Conservation (phyloP, 2,797 vertebrate genomes). For the Hyperoplus lanceolatus region DNA sequence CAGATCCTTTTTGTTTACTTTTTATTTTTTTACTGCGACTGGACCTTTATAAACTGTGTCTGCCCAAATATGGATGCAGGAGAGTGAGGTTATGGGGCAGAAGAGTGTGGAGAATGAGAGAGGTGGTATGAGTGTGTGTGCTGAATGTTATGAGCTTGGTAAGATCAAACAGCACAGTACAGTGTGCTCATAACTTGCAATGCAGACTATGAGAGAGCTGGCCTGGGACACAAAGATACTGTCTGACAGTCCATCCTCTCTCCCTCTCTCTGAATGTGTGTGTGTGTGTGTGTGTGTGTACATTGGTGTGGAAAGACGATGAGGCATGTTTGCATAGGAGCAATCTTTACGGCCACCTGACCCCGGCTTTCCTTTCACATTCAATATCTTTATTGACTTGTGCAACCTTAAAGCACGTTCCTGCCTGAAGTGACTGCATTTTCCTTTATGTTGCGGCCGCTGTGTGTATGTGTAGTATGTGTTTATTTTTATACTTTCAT, state of each 20-base stretch:
- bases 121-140: conserved; percentile 28
- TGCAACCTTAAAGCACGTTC: conserved; percentile 53
- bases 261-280: not conserved
- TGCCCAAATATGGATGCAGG: conserved; percentile 57
- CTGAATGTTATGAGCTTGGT: conserved; percentile 46
- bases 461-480: not conserved
- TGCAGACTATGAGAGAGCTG: conserved; percentile 16
- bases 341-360: conserved; percentile 72
- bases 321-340: conserved; percentile 65
- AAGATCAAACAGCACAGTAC: conserved; percentile 47
- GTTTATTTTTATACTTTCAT: conserved; percentile 17
- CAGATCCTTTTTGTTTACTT: conserved; percentile 13
- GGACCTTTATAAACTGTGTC: conserved; percentile 44
- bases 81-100: conserved; percentile 32
- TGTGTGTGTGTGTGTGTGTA: conserved; percentile 13
- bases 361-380: conserved; percentile 70
- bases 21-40: conserved; percentile 45
- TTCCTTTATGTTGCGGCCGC: conserved; percentile 4
- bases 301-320: conserved; percentile 55
- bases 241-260: conserved; percentile 42
- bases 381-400: conserved; percentile 73
- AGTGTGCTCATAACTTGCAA: conserved; percentile 36
- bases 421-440: conserved; percentile 37
- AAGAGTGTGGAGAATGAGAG: conserved; percentile 5
- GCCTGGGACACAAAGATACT: conserved; percentile 52